phyloP scores from a whole-genome alignment of 2,797 vertebrate species.

The Gymnopithys bicolor region DNA sequence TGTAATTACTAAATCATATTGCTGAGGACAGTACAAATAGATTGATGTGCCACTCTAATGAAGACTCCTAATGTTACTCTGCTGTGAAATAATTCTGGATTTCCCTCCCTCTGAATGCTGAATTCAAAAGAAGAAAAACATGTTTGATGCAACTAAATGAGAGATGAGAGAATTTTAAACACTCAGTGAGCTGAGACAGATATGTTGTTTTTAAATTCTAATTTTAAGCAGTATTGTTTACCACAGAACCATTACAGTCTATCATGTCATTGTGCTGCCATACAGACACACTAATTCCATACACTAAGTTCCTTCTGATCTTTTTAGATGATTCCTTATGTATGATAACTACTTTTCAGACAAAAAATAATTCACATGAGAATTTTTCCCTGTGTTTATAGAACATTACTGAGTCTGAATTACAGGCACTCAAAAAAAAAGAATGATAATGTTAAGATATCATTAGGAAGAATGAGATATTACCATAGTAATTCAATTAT shows the following conservation, averaged over 20 bases:
- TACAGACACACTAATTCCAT: neutral
- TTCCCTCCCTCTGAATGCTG: neutral
- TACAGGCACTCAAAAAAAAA: neutral
- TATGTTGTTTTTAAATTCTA: neutral
- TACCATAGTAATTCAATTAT: neutral
- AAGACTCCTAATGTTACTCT: neutral
- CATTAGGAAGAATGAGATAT: neutral
- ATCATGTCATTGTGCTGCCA: neutral
- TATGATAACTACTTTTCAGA: neutral
- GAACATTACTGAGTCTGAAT: neutral
- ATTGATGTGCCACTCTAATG: neutral
- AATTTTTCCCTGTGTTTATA: neutral
- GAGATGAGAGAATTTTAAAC: conserved; percentile 22
- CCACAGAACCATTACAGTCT: neutral
- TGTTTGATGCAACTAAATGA: neutral
- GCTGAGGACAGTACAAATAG: neutral
- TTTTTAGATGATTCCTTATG: neutral
- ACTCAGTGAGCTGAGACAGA: neutral
- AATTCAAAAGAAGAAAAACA: conserved; percentile 13
- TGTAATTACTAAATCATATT: neutral
- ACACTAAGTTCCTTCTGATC: neutral
- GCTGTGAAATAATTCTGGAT: neutral
- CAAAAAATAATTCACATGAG: neutral
- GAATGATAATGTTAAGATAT: neutral
- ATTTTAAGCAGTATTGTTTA: conserved; percentile 38